Conservation (phyloP, 2,888 invertebrate genomes). For the Drosophila nigricruria region DNA sequence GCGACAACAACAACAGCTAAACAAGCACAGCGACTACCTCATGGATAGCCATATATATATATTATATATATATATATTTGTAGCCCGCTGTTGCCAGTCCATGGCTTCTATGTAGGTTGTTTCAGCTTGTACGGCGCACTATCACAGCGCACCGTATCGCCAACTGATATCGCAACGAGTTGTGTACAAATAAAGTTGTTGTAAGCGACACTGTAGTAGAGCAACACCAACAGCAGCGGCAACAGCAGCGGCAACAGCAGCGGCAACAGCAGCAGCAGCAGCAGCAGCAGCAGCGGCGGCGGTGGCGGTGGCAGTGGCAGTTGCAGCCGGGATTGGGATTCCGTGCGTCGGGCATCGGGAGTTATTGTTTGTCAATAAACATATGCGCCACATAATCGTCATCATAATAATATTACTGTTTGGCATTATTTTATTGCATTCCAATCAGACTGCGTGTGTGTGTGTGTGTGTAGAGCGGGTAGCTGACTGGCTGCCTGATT, state of each 20-base stretch:
- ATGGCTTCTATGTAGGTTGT: conserved; percentile 44
- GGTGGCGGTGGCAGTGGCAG: conserved; percentile 22
- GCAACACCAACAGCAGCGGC: conserved; percentile 13
- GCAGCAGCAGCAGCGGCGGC: background rate
- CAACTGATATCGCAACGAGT: conserved; percentile 57
- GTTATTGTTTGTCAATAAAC: conserved; percentile 72
- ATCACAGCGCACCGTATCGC: conserved; percentile 55
- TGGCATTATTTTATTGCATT: conserved; percentile 53
- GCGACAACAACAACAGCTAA: conserved; percentile 35
- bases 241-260: background rate
- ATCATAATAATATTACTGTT: conserved; percentile 69
- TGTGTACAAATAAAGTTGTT: conserved; percentile 56
- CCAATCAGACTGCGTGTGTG: conserved; percentile 3
- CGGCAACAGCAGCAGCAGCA: conserved; percentile 15
- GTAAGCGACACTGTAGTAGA: conserved; percentile 41
- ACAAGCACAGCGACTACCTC: conserved; percentile 36
- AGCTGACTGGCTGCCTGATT: conserved; percentile 5
- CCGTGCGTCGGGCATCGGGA: conserved; percentile 14
- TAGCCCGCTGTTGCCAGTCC: conserved; percentile 15
- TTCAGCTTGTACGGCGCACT: conserved; percentile 47
- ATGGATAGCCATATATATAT: background rate
- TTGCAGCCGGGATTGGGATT: conserved; percentile 14
- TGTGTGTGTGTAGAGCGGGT: conserved; percentile 4
- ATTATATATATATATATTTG: background rate
- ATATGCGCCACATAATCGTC: conserved; percentile 79